phyloP scores from a whole-genome alignment of 2,888 invertebrate genomes.

The Zaprionus lineosus region DNA sequence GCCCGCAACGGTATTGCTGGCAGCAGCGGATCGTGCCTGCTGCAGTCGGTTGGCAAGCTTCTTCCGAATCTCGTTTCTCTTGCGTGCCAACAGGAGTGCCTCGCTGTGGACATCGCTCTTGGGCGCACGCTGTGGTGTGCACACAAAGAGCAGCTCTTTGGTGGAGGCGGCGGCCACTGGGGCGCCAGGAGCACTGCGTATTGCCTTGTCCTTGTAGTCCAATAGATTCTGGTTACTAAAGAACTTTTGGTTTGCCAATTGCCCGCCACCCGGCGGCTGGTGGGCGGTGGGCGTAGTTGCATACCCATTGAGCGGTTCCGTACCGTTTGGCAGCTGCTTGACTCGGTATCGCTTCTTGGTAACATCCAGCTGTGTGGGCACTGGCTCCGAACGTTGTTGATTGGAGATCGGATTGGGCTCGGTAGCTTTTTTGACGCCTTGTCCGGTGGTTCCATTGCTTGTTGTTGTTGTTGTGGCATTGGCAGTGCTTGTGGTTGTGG shows the following conservation, averaged over 20 bases:
- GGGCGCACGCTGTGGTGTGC: constrained; percentile 81
- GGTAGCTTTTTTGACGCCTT: no score
- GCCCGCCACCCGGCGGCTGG: constrained; percentile 71
- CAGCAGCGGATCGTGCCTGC: constrained; percentile 41
- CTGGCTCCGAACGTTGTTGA: constrained; percentile 46
- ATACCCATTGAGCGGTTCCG: constrained; percentile 78
- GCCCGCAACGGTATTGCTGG: constrained; percentile 5
- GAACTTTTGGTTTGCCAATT: constrained; percentile 79
- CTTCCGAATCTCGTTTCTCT: constrained; percentile 79
- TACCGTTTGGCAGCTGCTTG: constrained; percentile 57
- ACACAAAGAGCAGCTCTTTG: constrained; percentile 81
- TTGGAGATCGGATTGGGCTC: constrained; percentile 7
- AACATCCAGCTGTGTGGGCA: constrained; percentile 65
- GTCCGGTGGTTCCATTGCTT: no score
- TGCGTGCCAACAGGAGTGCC: constrained; percentile 73
- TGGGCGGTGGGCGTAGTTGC: constrained; percentile 80
- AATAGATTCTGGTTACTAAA: constrained; percentile 82
- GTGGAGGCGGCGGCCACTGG: constrained; percentile 70
- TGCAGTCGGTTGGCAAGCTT: constrained; percentile 65
- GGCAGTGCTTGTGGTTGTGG: no score
- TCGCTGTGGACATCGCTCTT: constrained; percentile 68
- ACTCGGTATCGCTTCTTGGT: constrained; percentile 75
- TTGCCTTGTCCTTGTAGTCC: constrained; percentile 73
- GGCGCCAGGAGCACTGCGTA: constrained; percentile 21
- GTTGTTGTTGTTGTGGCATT: no score